phyloP scores from a whole-genome alignment of 2,888 invertebrate species.

The Amblyjoppa proteus region DNA sequence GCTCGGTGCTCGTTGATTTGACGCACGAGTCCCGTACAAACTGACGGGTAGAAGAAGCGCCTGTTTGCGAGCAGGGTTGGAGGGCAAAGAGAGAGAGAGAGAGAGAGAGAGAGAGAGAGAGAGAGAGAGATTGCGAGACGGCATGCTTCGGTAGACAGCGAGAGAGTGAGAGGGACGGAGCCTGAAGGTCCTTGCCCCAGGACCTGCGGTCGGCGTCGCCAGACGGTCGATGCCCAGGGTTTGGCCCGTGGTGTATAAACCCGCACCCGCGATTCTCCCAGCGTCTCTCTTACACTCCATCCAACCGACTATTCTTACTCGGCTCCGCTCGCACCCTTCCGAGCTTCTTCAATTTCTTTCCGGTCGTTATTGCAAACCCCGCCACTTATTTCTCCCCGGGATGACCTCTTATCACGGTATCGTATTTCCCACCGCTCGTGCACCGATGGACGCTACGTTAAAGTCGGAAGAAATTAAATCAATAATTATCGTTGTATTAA shows the following conservation, averaged over 20 bases:
- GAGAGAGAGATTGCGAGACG: slow-evolving; percentile 42
- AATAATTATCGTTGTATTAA: not conserved
- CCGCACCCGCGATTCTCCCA: slow-evolving; percentile 17
- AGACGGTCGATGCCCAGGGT: slow-evolving; percentile 83
- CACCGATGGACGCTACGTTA: not conserved
- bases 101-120: not conserved
- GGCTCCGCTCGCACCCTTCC: not conserved
- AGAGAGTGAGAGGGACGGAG: slow-evolving; percentile 57
- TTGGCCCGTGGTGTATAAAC: slow-evolving; percentile 37
- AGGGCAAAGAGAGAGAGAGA: slow-evolving; percentile 23
- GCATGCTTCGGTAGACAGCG: slow-evolving; percentile 43
- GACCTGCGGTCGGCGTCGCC: slow-evolving; percentile 73
- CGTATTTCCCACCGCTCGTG: not conserved
- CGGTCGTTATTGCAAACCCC: slow-evolving; percentile 35
- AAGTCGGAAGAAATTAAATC: not conserved
- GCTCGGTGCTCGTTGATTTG: slow-evolving; percentile 11
- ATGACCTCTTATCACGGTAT: not conserved
- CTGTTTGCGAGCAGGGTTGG: slow-evolving; percentile 7
- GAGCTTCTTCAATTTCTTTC: slow-evolving; percentile 56
- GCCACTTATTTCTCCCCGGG: slow-evolving; percentile 18
- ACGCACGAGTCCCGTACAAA: slow-evolving; percentile 23
- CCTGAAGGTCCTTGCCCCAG: slow-evolving; percentile 82
- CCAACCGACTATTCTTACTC: slow-evolving; percentile 12
- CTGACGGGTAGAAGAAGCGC: slow-evolving; percentile 27
- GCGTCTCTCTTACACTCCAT: slow-evolving; percentile 4